These are phyloP conservation scores for Stegophylla sp. DNA, from an alignment of 2,888 invertebrate species.

Conservation along the genomic window DNA sequence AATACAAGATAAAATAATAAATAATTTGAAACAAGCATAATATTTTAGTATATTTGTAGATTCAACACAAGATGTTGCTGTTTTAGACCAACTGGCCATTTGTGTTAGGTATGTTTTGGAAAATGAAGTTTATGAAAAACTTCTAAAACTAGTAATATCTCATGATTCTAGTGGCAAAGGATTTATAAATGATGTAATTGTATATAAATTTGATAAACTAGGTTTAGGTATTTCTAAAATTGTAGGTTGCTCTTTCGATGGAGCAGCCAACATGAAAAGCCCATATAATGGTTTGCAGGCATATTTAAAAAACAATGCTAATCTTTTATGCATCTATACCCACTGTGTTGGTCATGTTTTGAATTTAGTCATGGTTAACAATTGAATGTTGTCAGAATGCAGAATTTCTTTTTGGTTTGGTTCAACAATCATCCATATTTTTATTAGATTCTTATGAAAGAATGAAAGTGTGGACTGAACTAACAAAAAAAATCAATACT, in stretches of 20 bases:
- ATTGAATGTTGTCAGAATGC: background rate
- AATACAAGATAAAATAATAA: slow-evolving; percentile 48
- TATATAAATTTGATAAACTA: slow-evolving; percentile 22
- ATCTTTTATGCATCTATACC: slow-evolving; percentile 19
- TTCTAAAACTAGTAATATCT: slow-evolving; percentile 50
- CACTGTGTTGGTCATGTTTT: slow-evolving; percentile 12
- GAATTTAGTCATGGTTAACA: background rate
- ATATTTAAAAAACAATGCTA: slow-evolving; percentile 13
- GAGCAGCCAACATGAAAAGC: slow-evolving; percentile 40
- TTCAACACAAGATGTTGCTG: slow-evolving; percentile 60
- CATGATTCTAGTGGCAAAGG: slow-evolving; percentile 46
- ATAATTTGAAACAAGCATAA: slow-evolving; percentile 49
- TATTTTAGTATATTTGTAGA: slow-evolving; percentile 57
- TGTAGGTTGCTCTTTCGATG: slow-evolving; percentile 18
- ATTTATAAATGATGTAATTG: slow-evolving; percentile 37
- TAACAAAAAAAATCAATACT: background rate
- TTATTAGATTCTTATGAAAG: slow-evolving; percentile 1
- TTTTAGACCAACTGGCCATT: slow-evolving; percentile 60
- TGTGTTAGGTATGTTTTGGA: slow-evolving; percentile 58
- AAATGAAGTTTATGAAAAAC: slow-evolving; percentile 53
- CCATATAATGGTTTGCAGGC: slow-evolving; percentile 16
- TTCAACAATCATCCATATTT: background rate
- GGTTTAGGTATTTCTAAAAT: slow-evolving; percentile 1
- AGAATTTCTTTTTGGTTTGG: background rate
- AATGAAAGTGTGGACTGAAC: background rate